Evolutionary conservation across 2,797 vertebrate genomes (phyloP).

Genomic region (Anguilla anguilla): DNA sequence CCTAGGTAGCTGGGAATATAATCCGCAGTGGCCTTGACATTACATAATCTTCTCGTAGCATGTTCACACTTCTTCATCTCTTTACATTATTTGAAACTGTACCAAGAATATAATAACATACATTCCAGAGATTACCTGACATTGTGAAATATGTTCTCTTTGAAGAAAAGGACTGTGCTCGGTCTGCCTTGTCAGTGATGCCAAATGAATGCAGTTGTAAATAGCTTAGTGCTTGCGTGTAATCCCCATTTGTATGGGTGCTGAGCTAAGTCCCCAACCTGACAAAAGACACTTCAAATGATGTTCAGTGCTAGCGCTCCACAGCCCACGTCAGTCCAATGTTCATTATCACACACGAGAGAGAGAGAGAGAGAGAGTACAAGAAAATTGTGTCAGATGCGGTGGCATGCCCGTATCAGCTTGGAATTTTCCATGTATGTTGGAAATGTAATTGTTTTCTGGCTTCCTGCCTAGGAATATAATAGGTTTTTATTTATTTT

Average conservation of each 20-base stretch:
- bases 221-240: neutral
- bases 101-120: neutral
- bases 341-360: neutral
- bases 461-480: neutral
- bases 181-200: neutral
- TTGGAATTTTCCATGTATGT: neutral
- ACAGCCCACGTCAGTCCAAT: neutral
- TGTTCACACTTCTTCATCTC: neutral
- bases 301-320: neutral
- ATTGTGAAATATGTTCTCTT: neutral
- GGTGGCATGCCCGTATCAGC: neutral
- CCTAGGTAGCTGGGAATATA: neutral
- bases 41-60: neutral
- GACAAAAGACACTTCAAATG: neutral
- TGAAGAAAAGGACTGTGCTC: neutral
- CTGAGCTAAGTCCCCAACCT: neutral
- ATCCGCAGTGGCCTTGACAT: neutral
- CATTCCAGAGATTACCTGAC: neutral
- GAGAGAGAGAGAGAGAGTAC: neutral
- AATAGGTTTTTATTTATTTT: too few relatives aligned
- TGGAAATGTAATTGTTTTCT: neutral
- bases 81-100: neutral
- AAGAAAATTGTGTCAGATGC: neutral
- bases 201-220: neutral
- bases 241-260: neutral